Conservation (phyloP, 2,113 vertebrate genomes). For the Embiotoca jacksoni region DNA sequence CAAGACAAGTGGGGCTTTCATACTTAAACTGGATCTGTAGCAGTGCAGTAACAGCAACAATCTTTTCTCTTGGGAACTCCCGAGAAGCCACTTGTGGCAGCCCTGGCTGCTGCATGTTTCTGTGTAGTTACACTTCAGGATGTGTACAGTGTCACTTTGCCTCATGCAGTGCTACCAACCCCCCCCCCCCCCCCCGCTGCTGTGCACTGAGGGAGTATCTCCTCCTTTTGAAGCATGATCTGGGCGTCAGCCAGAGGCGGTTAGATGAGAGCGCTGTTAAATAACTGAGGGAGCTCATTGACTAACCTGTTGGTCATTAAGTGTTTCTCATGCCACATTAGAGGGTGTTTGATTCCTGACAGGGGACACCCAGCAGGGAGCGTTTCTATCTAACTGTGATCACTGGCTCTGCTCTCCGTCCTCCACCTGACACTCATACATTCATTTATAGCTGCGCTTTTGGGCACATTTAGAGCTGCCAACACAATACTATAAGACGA, state of each 20-base stretch:
- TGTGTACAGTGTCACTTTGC: conserved; percentile 14
- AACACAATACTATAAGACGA: conserved; percentile 8
- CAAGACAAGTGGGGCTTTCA: neutral
- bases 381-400: conserved; percentile 49
- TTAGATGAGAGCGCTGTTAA: conserved; percentile 48
- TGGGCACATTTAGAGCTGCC: conserved; percentile 33
- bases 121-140: conserved; percentile 41
- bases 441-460: conserved; percentile 50
- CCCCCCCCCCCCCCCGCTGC: conserved; percentile 39
- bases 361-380: conserved; percentile 51
- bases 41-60: neutral
- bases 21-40: neutral
- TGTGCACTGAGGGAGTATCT: conserved; percentile 8
- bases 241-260: conserved; percentile 4
- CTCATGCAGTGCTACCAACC: conserved; percentile 26
- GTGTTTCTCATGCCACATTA: conserved; percentile 48
- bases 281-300: conserved; percentile 43
- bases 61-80: neutral
- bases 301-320: conserved; percentile 50
- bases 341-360: conserved; percentile 63
- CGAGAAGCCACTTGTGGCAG: conserved; percentile 1
- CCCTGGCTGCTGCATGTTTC: conserved; percentile 10
- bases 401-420: conserved; percentile 6
- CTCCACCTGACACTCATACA: conserved; percentile 57
- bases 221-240: conserved; percentile 25